These are phyloP conservation scores for Propithecus coquereli DNA, from an alignment of 2,113 vertebrate species.

Conservation along the genomic window DNA sequence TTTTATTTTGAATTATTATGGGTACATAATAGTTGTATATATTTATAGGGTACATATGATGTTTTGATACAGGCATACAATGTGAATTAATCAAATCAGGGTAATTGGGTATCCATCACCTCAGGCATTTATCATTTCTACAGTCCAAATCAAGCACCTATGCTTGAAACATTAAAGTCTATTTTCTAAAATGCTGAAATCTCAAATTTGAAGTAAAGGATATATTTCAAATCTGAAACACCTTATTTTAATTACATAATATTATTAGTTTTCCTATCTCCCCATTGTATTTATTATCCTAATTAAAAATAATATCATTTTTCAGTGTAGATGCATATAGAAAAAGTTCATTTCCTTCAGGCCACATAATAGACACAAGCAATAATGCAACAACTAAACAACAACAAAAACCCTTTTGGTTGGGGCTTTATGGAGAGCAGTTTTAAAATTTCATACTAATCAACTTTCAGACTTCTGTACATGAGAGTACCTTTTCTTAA, in stretches of 20 bases:
- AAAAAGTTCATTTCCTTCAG: neutral
- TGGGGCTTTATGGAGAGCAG: neutral
- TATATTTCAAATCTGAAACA: neutral
- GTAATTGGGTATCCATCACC: too few relatives aligned
- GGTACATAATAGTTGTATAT: too few relatives aligned
- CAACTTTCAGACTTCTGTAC: neutral
- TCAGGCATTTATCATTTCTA: too few relatives aligned
- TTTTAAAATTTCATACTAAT: neutral
- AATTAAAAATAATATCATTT: neutral
- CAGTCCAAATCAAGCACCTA: neutral
- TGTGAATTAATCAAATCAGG: too few relatives aligned
- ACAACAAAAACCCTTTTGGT: neutral
- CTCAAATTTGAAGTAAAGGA: neutral
- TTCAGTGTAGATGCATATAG: neutral
- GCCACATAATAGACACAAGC: neutral
- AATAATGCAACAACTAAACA: neutral
- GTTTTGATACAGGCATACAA: too few relatives aligned
- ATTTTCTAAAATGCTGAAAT: neutral
- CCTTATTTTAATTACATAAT: neutral
- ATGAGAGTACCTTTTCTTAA: neutral
- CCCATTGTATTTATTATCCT: neutral
- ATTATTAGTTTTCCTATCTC: neutral
- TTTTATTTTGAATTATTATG: too few relatives aligned
- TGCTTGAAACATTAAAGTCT: neutral
- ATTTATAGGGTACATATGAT: too few relatives aligned